These are phyloP conservation scores for Sphenodon punctatus DNA, from an alignment of 2,797 vertebrate species.

Conservation along the genomic window DNA sequence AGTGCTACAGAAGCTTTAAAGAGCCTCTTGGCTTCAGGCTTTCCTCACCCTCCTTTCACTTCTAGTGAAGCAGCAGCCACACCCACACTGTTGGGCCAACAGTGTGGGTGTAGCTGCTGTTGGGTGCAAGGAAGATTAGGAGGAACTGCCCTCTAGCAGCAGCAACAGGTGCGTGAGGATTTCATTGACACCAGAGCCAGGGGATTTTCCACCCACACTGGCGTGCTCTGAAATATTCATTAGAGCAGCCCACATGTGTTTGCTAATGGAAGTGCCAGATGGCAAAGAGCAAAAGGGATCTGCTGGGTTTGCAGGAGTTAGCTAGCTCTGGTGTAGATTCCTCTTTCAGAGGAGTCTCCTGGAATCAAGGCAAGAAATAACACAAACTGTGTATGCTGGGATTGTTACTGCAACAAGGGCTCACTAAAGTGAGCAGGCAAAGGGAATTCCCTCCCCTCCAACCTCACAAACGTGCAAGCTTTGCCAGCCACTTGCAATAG, in stretches of 20 bases:
- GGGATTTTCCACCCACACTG: neutral
- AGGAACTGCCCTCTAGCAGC: neutral
- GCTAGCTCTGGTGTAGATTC: neutral
- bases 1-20: neutral
- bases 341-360: neutral
- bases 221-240: neutral
- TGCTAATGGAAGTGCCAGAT: conserved; percentile 19
- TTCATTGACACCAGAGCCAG: neutral
- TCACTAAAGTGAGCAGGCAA: neutral
- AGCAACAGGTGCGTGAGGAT: neutral
- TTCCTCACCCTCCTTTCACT: neutral
- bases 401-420: no score
- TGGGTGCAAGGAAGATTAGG: neutral
- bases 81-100: neutral
- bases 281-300: neutral
- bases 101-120: no score
- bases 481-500: no score
- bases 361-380: neutral
- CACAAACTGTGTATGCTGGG: no score
- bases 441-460: neutral
- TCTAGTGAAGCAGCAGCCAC: neutral
- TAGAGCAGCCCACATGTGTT: neutral
- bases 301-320: no score
- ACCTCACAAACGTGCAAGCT: no score
- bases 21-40: neutral